A percentile compares a stretch with the other conserved stretches of the same genome.
Conservation (phyloP, 2,888 invertebrate species). For the Endotricha flammealis region DNA sequence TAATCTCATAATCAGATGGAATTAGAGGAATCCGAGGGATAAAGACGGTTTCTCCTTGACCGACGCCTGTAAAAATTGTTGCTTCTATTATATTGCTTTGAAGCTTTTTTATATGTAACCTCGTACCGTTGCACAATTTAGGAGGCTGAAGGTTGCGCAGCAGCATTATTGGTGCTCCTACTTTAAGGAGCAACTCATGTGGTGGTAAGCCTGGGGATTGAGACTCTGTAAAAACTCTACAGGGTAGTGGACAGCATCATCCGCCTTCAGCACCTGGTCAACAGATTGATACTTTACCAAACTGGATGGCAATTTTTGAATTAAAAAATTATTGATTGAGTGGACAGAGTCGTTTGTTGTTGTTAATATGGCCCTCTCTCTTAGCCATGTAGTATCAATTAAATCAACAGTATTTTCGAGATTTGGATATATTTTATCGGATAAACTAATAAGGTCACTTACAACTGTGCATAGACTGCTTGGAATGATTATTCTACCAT, state of each 20-base stretch:
- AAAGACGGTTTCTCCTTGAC: slow-evolving; percentile 3
- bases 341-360: not conserved
- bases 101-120: not conserved
- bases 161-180: not conserved
- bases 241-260: not conserved
- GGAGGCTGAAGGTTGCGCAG: not conserved
- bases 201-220: not conserved
- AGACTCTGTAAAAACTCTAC: not conserved
- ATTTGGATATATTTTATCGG: not conserved
- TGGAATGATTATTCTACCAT: not conserved
- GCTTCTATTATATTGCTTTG: slow-evolving; percentile 34
- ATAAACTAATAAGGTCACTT: not conserved
- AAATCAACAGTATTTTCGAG: not conserved
- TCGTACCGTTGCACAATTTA: not conserved
- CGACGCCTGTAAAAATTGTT: not conserved
- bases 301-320: no score
- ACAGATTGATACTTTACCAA: not conserved
- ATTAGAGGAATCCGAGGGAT: not conserved
- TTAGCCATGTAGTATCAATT: not conserved
- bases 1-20: slow-evolving; percentile 33
- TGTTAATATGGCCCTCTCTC: not conserved
- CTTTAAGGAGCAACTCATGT: not conserved
- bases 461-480: not conserved
- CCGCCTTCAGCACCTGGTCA: not conserved
- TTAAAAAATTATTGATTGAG: not conserved